Conservation (phyloP, 1,140 invertebrate genomes). For the Asobara japonica region DNA sequence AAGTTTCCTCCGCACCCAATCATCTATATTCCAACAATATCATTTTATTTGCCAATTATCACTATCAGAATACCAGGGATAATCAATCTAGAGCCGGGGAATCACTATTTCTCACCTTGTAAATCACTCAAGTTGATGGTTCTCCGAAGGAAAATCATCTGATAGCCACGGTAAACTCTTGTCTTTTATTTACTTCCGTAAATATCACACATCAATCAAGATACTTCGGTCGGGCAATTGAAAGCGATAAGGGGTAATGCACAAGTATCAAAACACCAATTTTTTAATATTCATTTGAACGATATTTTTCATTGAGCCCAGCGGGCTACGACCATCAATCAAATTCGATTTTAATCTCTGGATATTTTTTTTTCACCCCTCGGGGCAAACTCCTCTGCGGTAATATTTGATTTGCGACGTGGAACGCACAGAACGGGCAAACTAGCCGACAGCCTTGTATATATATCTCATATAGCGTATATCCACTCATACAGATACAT, state of each 20-base stretch:
- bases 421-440: not conserved
- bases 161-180: not conserved
- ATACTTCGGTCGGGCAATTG: not conserved
- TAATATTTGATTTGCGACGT: constrained; percentile 6
- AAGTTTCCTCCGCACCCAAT: no score
- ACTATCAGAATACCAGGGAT: no score
- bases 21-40: no score
- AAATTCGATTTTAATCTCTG: constrained; percentile 8
- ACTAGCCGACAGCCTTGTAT: constrained; percentile 9
- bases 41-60: no score
- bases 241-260: not conserved
- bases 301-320: not conserved
- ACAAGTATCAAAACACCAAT: not conserved
- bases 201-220: not conserved
- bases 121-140: not conserved
- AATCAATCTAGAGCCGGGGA: no score
- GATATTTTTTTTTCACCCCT: not conserved
- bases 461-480: constrained; percentile 3
- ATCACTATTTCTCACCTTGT: no score
- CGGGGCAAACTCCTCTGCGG: not conserved
- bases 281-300: not conserved
- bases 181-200: not conserved
- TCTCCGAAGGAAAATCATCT: no score
- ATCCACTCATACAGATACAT: not conserved
- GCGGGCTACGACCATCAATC: not conserved